Base-by-base conservation (phyloP, 2,888 invertebrate species). In the Caenorhabditis sp. region DNA sequence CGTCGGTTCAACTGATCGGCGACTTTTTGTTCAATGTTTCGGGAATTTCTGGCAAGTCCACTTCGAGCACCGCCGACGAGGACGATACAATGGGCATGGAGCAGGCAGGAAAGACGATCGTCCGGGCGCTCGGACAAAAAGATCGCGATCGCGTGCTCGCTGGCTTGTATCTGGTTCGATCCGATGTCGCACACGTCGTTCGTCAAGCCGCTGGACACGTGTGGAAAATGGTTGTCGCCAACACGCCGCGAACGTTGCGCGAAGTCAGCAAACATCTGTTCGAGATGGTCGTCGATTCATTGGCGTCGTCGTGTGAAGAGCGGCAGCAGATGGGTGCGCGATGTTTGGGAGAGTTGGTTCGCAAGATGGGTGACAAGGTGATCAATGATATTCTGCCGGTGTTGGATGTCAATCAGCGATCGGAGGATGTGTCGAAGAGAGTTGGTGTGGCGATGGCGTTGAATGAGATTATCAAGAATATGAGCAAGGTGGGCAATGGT, bases 11-110 rank as follows among this genome's bases (percentile, higher is more conserved):
- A 88, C 90, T 99, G 31, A 90, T 99, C 43, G 97, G 97, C 17
- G 99, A 99, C 89, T 90, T 99, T 59, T 90, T 99, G 26, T 99
- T 97, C 89, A 92, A 95, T 73, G 94, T 99, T 79, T 96, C 97
- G 1, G 97, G 91, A 60, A 97, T 99, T 0, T 93, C 95, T 31
- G 97, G 97, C 63, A 99, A 99, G 90, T 97, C 97, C 96, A 95
- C 95, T 43, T 97, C 97, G 0, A 96, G 97, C 89, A 96, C 95
- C 0, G 95, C 95, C 0, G 94, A 79, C 79, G 97, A 99, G 88
- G 99, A 99, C 88, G 99, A 99, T 88, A 99, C 97, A 89, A 97
- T 99, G 89, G 99, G 97, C 71, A 97, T 97, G 0, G 96, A 96
- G 88, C 94, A 94, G 88, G 95, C 95, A 0, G 95, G 95, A 87